A percentile compares a stretch with the other conserved stretches of the same genome.
These are phyloP conservation scores for Setipinna tenuifilis DNA, from an alignment of 2,797 vertebrate species.

Conservation along the genomic window DNA sequence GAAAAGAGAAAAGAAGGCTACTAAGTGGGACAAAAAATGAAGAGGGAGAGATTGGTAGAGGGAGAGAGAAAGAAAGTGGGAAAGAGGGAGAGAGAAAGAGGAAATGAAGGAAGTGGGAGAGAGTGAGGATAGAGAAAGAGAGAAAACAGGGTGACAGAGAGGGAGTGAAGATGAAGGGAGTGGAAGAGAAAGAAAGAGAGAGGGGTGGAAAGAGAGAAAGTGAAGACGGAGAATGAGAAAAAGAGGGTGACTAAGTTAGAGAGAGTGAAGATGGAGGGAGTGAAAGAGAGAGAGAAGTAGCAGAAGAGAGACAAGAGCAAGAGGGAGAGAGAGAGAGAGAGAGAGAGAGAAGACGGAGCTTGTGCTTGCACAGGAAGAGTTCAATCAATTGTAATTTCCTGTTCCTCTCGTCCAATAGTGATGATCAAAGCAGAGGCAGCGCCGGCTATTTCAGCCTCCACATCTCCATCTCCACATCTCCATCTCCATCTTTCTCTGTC, in stretches of 20 bases:
- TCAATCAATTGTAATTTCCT: conserved; percentile 36
- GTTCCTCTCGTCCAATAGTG: conserved; percentile 24
- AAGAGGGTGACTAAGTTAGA: neutral
- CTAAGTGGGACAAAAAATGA: no score
- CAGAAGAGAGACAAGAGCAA: neutral
- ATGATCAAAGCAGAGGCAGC: conserved; percentile 49
- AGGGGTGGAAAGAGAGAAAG: neutral
- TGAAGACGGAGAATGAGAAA: neutral
- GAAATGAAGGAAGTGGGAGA: neutral
- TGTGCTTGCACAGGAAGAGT: conserved; percentile 30
- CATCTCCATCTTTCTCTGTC: neutral
- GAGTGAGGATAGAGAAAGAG: neutral
- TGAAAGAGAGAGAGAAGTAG: neutral
- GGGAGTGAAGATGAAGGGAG: neutral
- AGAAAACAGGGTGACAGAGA: no score
- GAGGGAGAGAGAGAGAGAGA: neutral
- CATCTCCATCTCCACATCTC: neutral
- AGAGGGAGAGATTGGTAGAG: neutral
- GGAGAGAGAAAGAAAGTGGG: neutral
- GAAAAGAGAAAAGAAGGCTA: no score
- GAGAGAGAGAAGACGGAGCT: conserved; percentile 19
- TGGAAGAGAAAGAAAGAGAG: neutral
- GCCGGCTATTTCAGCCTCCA: conserved; percentile 32
- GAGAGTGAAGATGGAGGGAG: conserved; percentile 16
- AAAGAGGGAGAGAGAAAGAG: neutral